Percentiles rank a stretch among this genome's conserved stretches.
phyloP scores from a whole-genome alignment of 1,140 invertebrate species.

The Papilio glaucus region DNA sequence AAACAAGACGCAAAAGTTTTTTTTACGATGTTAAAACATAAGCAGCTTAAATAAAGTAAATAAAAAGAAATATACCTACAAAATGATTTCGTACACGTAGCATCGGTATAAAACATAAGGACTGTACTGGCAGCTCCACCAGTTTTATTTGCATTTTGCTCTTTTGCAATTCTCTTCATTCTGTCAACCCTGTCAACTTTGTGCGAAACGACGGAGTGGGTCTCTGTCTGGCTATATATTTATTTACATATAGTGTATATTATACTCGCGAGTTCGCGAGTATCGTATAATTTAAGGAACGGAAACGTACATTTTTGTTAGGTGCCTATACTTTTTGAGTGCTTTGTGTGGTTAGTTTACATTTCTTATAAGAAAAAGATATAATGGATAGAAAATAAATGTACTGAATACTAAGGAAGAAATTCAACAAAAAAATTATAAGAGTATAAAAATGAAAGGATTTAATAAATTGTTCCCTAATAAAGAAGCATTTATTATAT shows the following conservation, averaged over 20 bases:
- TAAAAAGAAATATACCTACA: no score
- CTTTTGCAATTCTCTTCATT: no score
- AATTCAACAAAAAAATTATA: neutral
- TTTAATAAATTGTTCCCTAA: slow-evolving; percentile 90
- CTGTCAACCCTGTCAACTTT: no score
- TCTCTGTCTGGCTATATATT: no score
- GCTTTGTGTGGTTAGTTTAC: neutral
- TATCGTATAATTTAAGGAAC: no score
- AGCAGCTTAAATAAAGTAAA: no score
- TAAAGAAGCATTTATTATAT: slow-evolving; percentile 90
- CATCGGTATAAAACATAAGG: neutral
- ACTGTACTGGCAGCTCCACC: neutral
- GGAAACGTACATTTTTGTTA: neutral
- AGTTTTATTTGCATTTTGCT: neutral
- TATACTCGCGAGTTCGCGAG: no score
- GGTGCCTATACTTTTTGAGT: neutral
- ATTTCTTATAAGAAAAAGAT: neutral
- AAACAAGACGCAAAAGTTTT: no score
- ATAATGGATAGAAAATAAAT: neutral
- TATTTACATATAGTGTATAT: no score
- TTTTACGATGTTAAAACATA: no score
- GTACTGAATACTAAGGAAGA: neutral
- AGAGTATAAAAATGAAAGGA: slow-evolving; percentile 44
- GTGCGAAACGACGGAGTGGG: no score
- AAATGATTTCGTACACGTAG: no score